Percentiles rank a stretch among this genome's conserved stretches.
Evolutionary conservation across 2,113 vertebrate genomes (phyloP).

Genomic region (Lethenteron reissneri): DNA sequence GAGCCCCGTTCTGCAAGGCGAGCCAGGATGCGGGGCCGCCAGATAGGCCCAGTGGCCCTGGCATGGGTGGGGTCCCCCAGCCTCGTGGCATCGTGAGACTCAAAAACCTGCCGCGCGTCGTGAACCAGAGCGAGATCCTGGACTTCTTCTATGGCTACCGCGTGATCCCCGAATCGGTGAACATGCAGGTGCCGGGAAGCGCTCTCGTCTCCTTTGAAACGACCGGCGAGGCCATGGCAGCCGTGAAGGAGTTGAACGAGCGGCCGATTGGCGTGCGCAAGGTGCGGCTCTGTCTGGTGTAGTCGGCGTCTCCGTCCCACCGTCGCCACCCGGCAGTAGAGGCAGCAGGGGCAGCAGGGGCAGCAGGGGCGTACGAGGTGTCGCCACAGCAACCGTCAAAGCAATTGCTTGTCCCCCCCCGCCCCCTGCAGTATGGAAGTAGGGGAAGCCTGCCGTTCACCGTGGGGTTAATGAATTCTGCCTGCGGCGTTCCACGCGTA

Average conservation of each 20-base stretch:
- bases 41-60: too few species aligned
- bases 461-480: too few species aligned
- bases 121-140: constrained; percentile 59
- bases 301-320: constrained; percentile 1
- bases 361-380: too few species aligned
- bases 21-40: too few species aligned
- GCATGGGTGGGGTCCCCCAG: constrained; percentile 11
- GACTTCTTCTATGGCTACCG: constrained; percentile 86
- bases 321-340: too few species aligned
- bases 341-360: too few species aligned
- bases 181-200: constrained; percentile 35
- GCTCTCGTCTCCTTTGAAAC: constrained; percentile 62
- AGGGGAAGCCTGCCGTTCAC: too few species aligned
- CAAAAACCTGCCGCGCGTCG: constrained; percentile 61
- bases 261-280: constrained; percentile 66
- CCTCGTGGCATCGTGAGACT: constrained; percentile 37
- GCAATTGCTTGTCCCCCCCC: too few species aligned
- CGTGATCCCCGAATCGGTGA: constrained; percentile 62
- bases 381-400: too few species aligned
- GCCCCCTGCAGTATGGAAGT: too few species aligned
- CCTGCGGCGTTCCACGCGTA: too few species aligned
- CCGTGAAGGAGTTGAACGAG: constrained; percentile 57
- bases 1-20: too few species aligned
- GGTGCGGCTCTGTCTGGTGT: constrained; percentile 47
- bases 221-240: constrained; percentile 52